Base-by-base conservation (phyloP, 2,888 invertebrate genomes). In the Abrostola triplasia region DNA sequence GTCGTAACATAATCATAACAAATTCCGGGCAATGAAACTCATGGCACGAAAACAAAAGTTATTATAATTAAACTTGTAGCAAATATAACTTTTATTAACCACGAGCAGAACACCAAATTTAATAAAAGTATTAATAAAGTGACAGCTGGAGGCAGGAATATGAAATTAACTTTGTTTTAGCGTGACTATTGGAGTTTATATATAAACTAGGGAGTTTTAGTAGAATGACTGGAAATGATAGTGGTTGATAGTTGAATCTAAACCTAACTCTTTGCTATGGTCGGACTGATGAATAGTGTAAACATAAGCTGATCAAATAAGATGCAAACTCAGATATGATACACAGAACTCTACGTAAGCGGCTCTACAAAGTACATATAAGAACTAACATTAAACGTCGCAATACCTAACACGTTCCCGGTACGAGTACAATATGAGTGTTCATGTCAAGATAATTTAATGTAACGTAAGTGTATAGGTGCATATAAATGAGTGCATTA, bases 1-100 rank as follows among this genome's bases (percentile, higher is more conserved):
- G 84, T 84, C 79, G 86, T 86, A 88, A 89, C 79, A 85, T 85
- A 88, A 89, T 86, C 84, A 81, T 82, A 85, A 86, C 82, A 86
- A 87, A 90, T 89, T 87, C 82, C 83, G 86, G 83, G 79, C 87
- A 86, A 83, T 87, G 83, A 87, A 88, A 84, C 76, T 71, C 79
- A 69, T 73, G 67, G 62, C 49, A 68, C 70, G 70, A 70, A 77
- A 82, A 87, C 82, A 83, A 82, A 85, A 84, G 74, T 77, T 83
- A 76, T 73, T 71, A 74, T 77, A 53, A 48, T 47, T 47, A 47
- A 24, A 47, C 44, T 47, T 44, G 13, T 47, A 24, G 44, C 35
- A 42, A 64, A 60, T 36, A 64, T 59, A 59, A 78, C 76, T 78
- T 73, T 69, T 59, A 48, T 49, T 9, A 59, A 47, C 50, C 38